Conservation (phyloP, 1,140 invertebrate genomes). For the Apis dorsata region DNA sequence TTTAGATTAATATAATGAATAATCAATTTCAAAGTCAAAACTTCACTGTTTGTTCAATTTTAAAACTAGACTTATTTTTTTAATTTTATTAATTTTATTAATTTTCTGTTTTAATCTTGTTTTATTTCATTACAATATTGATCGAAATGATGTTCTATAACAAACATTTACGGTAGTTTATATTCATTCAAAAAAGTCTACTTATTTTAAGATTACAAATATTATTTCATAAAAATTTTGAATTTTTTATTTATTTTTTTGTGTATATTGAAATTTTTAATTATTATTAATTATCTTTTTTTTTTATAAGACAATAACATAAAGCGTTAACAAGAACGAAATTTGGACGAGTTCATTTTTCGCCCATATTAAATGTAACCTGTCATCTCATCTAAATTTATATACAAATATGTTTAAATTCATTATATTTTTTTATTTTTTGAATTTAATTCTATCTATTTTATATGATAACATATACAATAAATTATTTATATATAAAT, state of each 20-base stretch:
- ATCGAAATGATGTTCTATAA: neutral
- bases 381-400: neutral
- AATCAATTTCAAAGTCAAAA: neutral
- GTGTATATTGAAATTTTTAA: neutral
- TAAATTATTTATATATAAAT: neutral
- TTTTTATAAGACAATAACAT: neutral
- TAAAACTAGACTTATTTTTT: slow-evolving; percentile 4
- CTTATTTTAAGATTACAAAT: neutral
- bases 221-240: neutral
- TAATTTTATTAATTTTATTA: slow-evolving; percentile 21
- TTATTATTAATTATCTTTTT: no score
- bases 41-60: neutral
- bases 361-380: neutral
- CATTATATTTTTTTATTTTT: neutral
- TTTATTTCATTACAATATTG: neutral
- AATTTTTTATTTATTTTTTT: neutral
- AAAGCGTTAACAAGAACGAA: neutral
- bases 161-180: neutral
- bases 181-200: neutral
- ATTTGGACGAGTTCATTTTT: slow-evolving; percentile 12
- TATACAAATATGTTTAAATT: neutral
- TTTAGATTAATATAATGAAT: neutral
- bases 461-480: neutral
- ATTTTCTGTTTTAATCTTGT: slow-evolving; percentile 1
- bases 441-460: neutral